Evolutionary conservation across 1,140 invertebrate genomes (phyloP).

Genomic region (Schlechtendalia chinensis): DNA sequence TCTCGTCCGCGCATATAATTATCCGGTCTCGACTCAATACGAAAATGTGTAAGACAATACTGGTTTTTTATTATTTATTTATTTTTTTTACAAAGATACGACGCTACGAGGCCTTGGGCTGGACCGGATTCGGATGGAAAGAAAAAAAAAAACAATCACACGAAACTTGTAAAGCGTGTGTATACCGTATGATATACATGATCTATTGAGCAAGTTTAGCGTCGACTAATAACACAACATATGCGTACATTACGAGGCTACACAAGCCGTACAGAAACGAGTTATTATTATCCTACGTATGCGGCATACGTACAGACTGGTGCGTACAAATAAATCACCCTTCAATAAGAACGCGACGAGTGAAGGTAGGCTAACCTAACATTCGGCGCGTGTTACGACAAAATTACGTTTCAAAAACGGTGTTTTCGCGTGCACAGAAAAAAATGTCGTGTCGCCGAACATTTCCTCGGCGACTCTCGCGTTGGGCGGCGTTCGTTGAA

Average conservation of each 20-base stretch:
- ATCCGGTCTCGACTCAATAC: slow-evolving; percentile 3
- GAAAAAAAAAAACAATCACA: slow-evolving; percentile 33
- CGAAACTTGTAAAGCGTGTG: background rate
- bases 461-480: no score
- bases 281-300: background rate
- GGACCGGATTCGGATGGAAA: slow-evolving; percentile 25
- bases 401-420: no score
- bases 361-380: no score
- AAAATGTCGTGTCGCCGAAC: no score
- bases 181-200: background rate
- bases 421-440: no score
- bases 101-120: slow-evolving; percentile 17
- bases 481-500: no score
- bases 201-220: slow-evolving; percentile 18
- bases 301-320: no score
- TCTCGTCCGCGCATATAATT: no score
- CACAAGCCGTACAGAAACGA: background rate
- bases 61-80: no score
- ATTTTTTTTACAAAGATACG: no score
- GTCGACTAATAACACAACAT: background rate
- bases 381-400: no score
- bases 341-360: background rate
- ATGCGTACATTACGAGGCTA: no score
- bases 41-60: slow-evolving; percentile 32
- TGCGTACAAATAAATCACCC: slow-evolving; percentile 25